Evolutionary conservation across 2,888 invertebrate species (phyloP), one percentile per base, ranked within the genome.

Genomic region (Hymenopus coronatus): DNA sequence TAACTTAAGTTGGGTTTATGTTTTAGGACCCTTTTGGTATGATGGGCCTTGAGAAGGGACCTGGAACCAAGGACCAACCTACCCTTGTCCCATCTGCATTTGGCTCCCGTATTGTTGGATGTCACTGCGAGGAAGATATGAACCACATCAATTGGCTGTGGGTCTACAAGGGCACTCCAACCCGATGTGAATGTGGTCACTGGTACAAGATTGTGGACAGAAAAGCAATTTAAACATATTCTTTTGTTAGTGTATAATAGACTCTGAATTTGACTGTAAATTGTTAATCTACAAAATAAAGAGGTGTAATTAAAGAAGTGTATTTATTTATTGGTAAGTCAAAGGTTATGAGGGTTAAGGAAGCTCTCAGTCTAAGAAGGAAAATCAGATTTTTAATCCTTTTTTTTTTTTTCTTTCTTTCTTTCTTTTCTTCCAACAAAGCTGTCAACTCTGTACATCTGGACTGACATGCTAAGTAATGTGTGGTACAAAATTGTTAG

Each of bases 91-190:
- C 98, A 90, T 98, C 99, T 88, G 97, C 97, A 92, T 97, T 97
- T 91, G 97, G 97, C 88, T 96, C 97, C 89, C 96, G 99, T 92
- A 95, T 99, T 91, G 96, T 99, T 91, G 99, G 99, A 90, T 99
- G 99, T 94, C 96, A 99, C 93, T 99, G 99, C 93, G 98, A 99
- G 94, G 98, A 98, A 93, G 99, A 99, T 93, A 96, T 98, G 88
- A 96, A 97, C 89, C 94, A 96, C 90, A 96, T 99, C 91, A 97
- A 96, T 93, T 99, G 98, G 98, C 98, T 99, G 96, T 98, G 98
- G 97, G 94, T 99, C 92, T 97, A 98, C 93, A 96, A 96, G 46
- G 99, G 97, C 83, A 96, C 96, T 91, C 96, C 98, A 90, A 97
- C 97, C 92, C 96, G 99, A 92, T 99, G 99, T 93, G 97, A 97